Conservation (phyloP, 2,797 vertebrate species). For the Decapterus maruadsi region DNA sequence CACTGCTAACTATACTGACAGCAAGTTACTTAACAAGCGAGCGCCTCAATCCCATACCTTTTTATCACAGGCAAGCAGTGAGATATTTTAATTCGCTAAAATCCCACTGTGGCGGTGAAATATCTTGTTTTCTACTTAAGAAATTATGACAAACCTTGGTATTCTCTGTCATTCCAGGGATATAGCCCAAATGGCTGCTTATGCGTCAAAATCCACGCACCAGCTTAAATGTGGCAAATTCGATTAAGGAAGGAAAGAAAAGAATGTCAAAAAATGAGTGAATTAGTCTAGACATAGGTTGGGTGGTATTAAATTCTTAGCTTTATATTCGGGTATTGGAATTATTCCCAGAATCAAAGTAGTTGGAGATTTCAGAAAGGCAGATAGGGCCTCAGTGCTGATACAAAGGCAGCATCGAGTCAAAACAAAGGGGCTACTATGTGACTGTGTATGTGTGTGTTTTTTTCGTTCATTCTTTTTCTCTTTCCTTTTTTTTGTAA, state of each 20-base stretch:
- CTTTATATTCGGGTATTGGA: conserved; percentile 62
- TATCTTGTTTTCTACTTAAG: conserved; percentile 83
- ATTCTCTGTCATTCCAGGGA: conserved; percentile 75
- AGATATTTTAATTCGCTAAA: conserved; percentile 84
- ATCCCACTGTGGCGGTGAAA: conserved; percentile 79
- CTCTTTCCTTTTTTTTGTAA: conserved; percentile 29
- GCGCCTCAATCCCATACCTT: conserved; percentile 75
- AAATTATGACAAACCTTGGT: conserved; percentile 79
- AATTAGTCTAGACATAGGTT: conserved; percentile 77
- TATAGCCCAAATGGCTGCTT: conserved; percentile 77
- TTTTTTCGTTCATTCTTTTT: neutral
- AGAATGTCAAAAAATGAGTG: conserved; percentile 69
- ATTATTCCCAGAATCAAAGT: conserved; percentile 66
- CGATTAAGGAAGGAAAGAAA: conserved; percentile 79
- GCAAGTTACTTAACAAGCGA: conserved; percentile 86
- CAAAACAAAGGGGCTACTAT: conserved; percentile 63
- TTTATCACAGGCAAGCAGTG: conserved; percentile 82
- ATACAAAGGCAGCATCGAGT: conserved; percentile 55
- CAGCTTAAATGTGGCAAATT: conserved; percentile 83
- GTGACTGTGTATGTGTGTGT: neutral
- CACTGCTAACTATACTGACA: conserved; percentile 88
- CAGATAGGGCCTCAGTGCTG: conserved; percentile 39
- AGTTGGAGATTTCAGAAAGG: conserved; percentile 45
- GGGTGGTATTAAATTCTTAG: conserved; percentile 72
- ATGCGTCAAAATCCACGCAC: conserved; percentile 71